phyloP scores from a whole-genome alignment of 2,888 invertebrate species.

The Unio pictorum region DNA sequence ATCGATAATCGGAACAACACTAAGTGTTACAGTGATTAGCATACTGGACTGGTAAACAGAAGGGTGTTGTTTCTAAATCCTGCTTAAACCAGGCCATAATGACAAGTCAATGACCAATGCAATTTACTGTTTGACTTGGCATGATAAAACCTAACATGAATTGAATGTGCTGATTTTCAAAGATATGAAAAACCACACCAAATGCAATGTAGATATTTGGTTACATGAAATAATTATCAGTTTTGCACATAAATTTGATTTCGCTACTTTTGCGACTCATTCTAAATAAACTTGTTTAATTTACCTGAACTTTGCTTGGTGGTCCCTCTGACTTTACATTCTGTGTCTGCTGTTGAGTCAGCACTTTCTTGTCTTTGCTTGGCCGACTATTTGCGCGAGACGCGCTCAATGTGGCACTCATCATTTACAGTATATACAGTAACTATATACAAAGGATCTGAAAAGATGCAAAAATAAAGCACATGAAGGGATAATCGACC shows the following conservation, averaged over 20 bases:
- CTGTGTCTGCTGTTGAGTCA: constrained; percentile 48
- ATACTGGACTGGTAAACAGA: no score
- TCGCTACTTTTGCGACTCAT: not conserved
- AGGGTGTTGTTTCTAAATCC: no score
- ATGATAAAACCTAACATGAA: no score
- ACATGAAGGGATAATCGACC: not conserved
- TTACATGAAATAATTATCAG: not conserved
- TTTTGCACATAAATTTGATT: not conserved
- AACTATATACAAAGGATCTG: constrained; percentile 49
- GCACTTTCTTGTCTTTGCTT: constrained; percentile 54
- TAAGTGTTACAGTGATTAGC: no score
- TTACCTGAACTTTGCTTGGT: constrained; percentile 48
- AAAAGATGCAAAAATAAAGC: constrained; percentile 10
- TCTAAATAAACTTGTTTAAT: not conserved
- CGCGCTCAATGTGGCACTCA: constrained; percentile 67
- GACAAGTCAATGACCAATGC: no score
- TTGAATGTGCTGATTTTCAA: no score
- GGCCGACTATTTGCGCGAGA: constrained; percentile 61
- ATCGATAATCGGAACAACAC: no score
- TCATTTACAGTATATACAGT: constrained; percentile 69
- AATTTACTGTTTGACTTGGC: no score
- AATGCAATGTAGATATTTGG: not conserved
- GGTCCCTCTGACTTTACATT: constrained; percentile 54
- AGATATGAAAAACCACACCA: not conserved
- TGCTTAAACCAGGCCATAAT: no score